Percentiles rank a stretch among this genome's conserved stretches.
phyloP scores from a whole-genome alignment of 2,888 invertebrate genomes.

The Dusona sp. region DNA sequence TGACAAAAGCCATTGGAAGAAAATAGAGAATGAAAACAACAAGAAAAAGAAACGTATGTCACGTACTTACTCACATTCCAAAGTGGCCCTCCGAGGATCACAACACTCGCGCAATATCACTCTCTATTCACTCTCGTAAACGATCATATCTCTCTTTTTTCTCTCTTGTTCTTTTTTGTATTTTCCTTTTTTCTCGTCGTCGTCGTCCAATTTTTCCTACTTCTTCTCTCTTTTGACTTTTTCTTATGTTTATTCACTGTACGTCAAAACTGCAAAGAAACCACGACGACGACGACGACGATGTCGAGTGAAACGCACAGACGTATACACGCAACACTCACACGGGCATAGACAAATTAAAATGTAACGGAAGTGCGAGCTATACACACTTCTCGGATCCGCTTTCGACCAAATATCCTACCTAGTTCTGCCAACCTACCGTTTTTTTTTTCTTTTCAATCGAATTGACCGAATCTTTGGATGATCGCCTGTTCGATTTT shows the following conservation, averaged over 20 bases:
- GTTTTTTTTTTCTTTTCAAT: neutral
- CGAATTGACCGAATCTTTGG: neutral
- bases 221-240: slow-evolving; percentile 3
- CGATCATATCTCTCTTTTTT: slow-evolving; percentile 62
- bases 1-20: neutral
- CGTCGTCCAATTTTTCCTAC: slow-evolving; percentile 14
- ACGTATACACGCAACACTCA: slow-evolving; percentile 16
- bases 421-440: slow-evolving; percentile 30
- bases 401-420: slow-evolving; percentile 46
- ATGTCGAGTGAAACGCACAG: slow-evolving; percentile 57
- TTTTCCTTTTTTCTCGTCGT: neutral
- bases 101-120: slow-evolving; percentile 38
- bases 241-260: slow-evolving; percentile 16
- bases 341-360: slow-evolving; percentile 68
- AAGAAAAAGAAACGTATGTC: slow-evolving; percentile 61
- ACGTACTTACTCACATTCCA: slow-evolving; percentile 78
- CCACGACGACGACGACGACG: slow-evolving; percentile 63
- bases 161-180: slow-evolving; percentile 45
- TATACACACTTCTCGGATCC: slow-evolving; percentile 45
- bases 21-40: slow-evolving; percentile 12
- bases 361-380: slow-evolving; percentile 76
- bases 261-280: slow-evolving; percentile 61
- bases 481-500: neutral
- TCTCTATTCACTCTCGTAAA: slow-evolving; percentile 62
- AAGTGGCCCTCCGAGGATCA: slow-evolving; percentile 68